Conservation (phyloP, 2,888 invertebrate species). For the Andrena haemorrhoa region DNA sequence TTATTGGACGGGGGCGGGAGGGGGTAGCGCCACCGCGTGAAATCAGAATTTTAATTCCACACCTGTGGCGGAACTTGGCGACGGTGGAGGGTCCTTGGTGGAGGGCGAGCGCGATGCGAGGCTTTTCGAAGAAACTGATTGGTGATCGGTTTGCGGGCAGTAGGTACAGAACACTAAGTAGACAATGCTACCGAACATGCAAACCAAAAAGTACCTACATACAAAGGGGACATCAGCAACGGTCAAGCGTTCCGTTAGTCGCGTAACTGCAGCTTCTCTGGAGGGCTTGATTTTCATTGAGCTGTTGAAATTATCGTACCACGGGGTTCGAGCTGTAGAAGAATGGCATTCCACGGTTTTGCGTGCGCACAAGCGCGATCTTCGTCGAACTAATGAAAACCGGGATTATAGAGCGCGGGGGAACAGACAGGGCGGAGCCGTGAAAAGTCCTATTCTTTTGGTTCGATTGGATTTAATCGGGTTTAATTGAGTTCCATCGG, state of each 20-base stretch:
- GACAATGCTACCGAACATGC: too few species aligned
- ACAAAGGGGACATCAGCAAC: too few species aligned
- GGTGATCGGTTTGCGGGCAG: too few species aligned
- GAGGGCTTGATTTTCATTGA: too few species aligned
- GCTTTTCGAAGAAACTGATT: too few species aligned
- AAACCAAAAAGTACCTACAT: too few species aligned
- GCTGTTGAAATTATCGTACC: background rate
- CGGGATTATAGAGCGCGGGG: constrained; percentile 6
- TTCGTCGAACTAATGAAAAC: constrained; percentile 5
- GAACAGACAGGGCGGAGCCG: background rate
- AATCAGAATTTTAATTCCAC: constrained; percentile 27
- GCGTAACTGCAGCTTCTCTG: too few species aligned
- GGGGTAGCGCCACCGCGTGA: background rate
- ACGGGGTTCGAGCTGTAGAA: background rate
- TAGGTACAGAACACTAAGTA: too few species aligned
- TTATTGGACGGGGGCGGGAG: constrained; percentile 19
- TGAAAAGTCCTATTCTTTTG: constrained; percentile 48
- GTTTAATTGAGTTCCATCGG: constrained; percentile 57
- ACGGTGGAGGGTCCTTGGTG: background rate
- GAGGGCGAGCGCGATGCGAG: background rate
- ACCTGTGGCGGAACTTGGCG: background rate
- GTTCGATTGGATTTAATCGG: constrained; percentile 54
- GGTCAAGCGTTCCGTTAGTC: too few species aligned
- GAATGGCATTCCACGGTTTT: background rate
- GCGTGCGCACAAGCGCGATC: constrained; percentile 23